Evolutionary conservation across 2,888 invertebrate genomes (phyloP), one percentile per base, ranked within the genome.

Genomic region (Clitarchus hookeri): DNA sequence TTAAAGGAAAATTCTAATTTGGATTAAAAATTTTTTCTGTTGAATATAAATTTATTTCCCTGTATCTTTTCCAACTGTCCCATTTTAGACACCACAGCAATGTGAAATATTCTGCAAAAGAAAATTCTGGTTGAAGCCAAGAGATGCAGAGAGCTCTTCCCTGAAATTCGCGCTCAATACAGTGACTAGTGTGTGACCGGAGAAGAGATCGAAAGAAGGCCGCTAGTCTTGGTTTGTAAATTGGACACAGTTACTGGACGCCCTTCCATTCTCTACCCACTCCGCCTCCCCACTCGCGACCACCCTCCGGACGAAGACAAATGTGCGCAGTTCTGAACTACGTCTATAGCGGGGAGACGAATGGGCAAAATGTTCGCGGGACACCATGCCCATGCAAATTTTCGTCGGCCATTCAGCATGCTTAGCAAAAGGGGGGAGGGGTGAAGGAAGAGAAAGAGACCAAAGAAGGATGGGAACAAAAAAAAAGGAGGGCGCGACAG

Each of bases 181-280:
- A 13, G 65, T 19, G 65, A 65, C 19, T n/a, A n/a, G 65, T 0
- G 65, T 65, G 65, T 23, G 65, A 8, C 65, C n/a, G 6, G 65
- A 0, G 65, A 65, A n/a, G 65, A 65, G 19, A 65, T 65, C 65
- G 65, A n/a, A 65, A 65, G 65, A 65, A 65, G 65, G 65, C 65
- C 65, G 8, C 65, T 65, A 23, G 65, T 65, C 65, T 65, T n/a
- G 65, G 65, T 65, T 65, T 65, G 23, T 65, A 65, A 65, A 65
- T 65, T 65, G 65, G 65, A 65, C 65, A 65, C 65, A 65, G 65
- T 65, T 65, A 65, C 65, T 65, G 65, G 65, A 65, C 65, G 65
- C 16, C 65, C 65, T 65, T 65, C 65, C 65, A 23, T 23, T 65
- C n/a, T 65, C 65, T 65, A n/a, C 19, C 65, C 65, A 6, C n/a